phyloP scores from a whole-genome alignment of 2,888 invertebrate genomes.

The Spodoptera picta region DNA sequence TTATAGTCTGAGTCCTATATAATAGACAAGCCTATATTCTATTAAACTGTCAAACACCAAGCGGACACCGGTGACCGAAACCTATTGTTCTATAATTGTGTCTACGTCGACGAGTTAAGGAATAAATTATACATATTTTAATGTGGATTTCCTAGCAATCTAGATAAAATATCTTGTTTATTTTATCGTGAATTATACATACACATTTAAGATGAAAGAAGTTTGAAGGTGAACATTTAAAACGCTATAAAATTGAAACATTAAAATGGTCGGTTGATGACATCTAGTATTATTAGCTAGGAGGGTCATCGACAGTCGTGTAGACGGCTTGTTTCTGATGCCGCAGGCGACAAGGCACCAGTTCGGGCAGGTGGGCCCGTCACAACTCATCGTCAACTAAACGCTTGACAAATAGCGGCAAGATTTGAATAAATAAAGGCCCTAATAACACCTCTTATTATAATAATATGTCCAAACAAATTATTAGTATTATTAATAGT shows the following conservation, averaged over 20 bases:
- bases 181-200: no score
- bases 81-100: no score
- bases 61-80: no score
- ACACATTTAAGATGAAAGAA: no score
- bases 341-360: slow-evolving; percentile 45
- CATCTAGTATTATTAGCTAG: slow-evolving; percentile 50
- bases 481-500: slow-evolving; percentile 12
- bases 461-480: slow-evolving; percentile 17
- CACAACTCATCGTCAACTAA: slow-evolving; percentile 39
- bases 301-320: slow-evolving; percentile 49
- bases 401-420: slow-evolving; percentile 37
- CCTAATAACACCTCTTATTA: slow-evolving; percentile 15
- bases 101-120: no score
- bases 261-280: slow-evolving; percentile 53
- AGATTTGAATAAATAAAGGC: slow-evolving; percentile 27
- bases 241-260: slow-evolving; percentile 15
- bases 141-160: no score
- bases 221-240: slow-evolving; percentile 24
- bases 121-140: no score
- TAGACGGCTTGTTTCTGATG: slow-evolving; percentile 37
- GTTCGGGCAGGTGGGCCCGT: slow-evolving; percentile 43
- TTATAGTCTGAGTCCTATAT: no score
- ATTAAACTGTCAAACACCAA: no score
- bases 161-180: no score
- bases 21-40: no score